Evolutionary conservation across 2,113 vertebrate species (phyloP), one percentile per base, ranked within the genome.

Genomic region (Rhombomys opimus): DNA sequence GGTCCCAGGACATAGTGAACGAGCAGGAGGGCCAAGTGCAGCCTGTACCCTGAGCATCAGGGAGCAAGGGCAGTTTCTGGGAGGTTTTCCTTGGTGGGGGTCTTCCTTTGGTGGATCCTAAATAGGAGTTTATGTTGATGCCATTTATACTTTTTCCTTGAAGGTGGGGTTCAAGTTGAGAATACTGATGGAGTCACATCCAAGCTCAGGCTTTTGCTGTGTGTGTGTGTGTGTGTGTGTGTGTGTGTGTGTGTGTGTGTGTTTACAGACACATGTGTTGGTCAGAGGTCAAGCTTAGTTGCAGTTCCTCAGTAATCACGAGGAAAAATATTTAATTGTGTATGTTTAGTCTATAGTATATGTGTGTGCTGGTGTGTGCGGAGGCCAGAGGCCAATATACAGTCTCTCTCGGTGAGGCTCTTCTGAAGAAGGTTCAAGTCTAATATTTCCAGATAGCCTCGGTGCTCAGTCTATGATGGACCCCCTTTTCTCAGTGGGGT

Each of bases 1-100:
- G 0, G 6, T 2, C 59, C 84, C 72, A 14, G 32, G 57, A 70
- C 10, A 2, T 0, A 14, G 54, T 5, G 32, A 12, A 2, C 2
- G 2, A 87, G 5, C 59, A 32, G 52, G 25, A 75, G 4, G 87
- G 35, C 11, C 7, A 25, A 8, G 18, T 25, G 7, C 1, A 14
- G 41, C 1, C 75, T 35, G 15, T 11, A 1, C 18, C 72, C 52
- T 0, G 13, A 32, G 57, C 0, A 52, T 41, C 52, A 82, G 14
- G 27, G 46, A 30, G 8, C 9, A 52, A 15, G 50, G 46, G 13
- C 12, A 0, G 7, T 22, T 80, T 75, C 72, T 54, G 27, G 46
- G 41, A 80, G 77, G 30, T 9, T 1, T 59, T 1, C 12, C 70
- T 82, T 12, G 4, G 14, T 9, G 9, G 32, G 32, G 46, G 46